These are phyloP conservation scores for Daboia siamensis DNA, from an alignment of 2,113 vertebrate genomes.

Conservation along the genomic window DNA sequence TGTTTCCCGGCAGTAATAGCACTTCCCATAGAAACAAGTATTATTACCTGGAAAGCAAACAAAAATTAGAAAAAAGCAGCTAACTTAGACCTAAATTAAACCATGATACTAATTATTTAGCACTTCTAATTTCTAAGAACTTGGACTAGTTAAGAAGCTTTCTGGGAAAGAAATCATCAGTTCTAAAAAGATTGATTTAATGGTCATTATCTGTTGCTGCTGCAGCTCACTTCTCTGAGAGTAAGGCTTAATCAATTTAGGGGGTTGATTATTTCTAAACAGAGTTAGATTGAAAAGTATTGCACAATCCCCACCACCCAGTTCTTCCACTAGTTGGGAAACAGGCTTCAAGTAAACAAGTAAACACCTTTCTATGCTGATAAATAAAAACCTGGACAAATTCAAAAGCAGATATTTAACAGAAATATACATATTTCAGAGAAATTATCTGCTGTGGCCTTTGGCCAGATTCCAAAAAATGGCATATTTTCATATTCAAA, in stretches of 20 bases:
- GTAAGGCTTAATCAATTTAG: neutral
- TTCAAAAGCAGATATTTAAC: neutral
- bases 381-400: neutral
- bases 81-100: neutral
- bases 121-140: neutral
- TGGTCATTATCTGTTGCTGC: neutral
- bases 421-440: neutral
- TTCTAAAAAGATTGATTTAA: neutral
- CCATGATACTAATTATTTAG: neutral
- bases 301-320: neutral
- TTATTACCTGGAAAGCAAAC: constrained; percentile 81
- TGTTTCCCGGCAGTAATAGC: constrained; percentile 95
- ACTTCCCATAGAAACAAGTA: constrained; percentile 97
- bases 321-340: neutral
- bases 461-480: neutral
- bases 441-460: neutral
- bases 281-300: neutral
- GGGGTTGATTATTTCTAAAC: neutral
- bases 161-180: neutral
- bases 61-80: constrained; percentile 7
- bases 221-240: neutral
- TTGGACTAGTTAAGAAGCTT: neutral
- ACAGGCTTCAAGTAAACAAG: neutral
- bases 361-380: neutral
- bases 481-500: neutral